These are phyloP conservation scores for Lota lota DNA, from an alignment of 2,113 vertebrate genomes.

Conservation along the genomic window DNA sequence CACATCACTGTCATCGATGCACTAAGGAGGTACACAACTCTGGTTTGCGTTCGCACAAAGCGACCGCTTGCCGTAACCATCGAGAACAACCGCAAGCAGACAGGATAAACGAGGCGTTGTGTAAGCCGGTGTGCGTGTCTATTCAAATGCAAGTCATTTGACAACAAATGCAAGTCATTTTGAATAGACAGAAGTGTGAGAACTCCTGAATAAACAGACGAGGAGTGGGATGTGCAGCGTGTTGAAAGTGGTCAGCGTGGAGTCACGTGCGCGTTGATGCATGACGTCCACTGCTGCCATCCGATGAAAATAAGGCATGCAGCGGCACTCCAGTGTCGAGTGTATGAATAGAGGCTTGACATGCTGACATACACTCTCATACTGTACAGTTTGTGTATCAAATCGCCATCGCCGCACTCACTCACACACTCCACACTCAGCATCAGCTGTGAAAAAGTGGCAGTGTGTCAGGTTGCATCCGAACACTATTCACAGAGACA, in stretches of 20 bases:
- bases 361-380: background rate
- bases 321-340: background rate
- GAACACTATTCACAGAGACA: constrained; percentile 50
- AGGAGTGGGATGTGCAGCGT: constrained; percentile 13
- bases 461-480: constrained; percentile 30
- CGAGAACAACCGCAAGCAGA: too few relatives aligned
- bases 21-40: too few relatives aligned
- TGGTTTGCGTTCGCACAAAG: too few relatives aligned
- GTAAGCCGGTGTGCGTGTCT: background rate
- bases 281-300: background rate
- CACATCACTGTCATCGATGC: too few relatives aligned
- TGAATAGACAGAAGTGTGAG: too few relatives aligned
- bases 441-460: background rate
- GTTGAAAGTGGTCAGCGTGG: background rate
- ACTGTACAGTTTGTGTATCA: background rate
- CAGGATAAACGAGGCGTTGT: too few relatives aligned
- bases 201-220: constrained; percentile 34
- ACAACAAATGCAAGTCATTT: background rate
- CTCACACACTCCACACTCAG: background rate
- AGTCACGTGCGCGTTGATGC: background rate
- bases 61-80: too few relatives aligned
- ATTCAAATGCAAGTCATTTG: too few relatives aligned
- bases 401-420: constrained; percentile 3
- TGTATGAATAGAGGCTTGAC: background rate
- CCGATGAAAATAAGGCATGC: background rate